These are phyloP conservation scores for Steatornis caripensis DNA, from an alignment of 2,113 vertebrate species.

Conservation along the genomic window DNA sequence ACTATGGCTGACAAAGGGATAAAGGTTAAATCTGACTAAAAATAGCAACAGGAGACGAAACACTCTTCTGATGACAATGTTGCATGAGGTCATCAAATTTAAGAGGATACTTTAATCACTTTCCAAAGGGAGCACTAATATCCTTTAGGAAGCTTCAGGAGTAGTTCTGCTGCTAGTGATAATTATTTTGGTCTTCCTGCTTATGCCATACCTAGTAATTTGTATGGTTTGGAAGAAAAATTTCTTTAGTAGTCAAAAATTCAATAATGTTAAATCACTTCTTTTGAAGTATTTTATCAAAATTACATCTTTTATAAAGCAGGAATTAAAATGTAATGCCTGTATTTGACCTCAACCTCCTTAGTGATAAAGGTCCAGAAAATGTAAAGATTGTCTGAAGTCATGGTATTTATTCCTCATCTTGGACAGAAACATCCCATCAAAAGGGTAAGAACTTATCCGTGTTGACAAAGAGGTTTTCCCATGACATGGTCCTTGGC, in stretches of 20 bases:
- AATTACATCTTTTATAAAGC: not conserved
- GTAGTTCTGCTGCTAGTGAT: not conserved
- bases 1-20: not conserved
- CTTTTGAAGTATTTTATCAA: not conserved
- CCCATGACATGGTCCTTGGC: not conserved
- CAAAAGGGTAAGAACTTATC: not conserved
- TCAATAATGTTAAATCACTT: not conserved
- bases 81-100: not conserved
- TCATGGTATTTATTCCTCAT: not conserved
- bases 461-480: not conserved
- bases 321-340: not conserved
- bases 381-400: not conserved
- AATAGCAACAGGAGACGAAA: not conserved
- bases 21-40: not conserved
- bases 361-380: not conserved
- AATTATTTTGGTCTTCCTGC: not conserved
- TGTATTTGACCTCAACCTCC: not conserved
- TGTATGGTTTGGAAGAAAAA: not conserved
- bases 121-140: not conserved
- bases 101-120: not conserved
- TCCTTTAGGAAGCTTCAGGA: not conserved
- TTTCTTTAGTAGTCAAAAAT: not conserved
- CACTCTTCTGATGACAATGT: not conserved
- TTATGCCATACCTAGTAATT: not conserved
- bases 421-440: not conserved